Conservation (phyloP, 2,113 vertebrate genomes). For the Channa argus region DNA sequence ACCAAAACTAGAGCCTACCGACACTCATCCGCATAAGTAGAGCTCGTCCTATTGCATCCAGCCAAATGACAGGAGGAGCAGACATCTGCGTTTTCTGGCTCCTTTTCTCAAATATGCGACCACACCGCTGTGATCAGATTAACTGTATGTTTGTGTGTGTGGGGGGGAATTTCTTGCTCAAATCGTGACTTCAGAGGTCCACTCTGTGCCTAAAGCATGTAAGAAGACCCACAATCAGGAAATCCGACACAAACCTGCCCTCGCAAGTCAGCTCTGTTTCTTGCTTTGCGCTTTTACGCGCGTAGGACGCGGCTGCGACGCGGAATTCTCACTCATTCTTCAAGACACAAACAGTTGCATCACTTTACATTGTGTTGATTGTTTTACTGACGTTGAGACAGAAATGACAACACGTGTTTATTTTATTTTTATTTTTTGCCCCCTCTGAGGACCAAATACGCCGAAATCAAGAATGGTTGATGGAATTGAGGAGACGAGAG, state of each 20-base stretch:
- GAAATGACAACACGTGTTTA: no score
- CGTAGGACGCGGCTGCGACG: constrained; percentile 21
- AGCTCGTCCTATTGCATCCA: constrained; percentile 1
- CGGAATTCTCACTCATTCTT: not conserved
- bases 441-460: not conserved
- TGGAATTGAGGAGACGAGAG: constrained; percentile 25
- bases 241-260: constrained; percentile 9
- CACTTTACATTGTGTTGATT: no score
- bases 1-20: constrained; percentile 20
- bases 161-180: no score
- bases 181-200: constrained; percentile 1
- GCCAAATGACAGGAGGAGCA: not conserved
- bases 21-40: constrained; percentile 6
- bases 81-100: not conserved
- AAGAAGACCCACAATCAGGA: not conserved
- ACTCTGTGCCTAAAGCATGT: constrained; percentile 23
- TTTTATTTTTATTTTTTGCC: not conserved
- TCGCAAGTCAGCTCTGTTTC: constrained; percentile 8
- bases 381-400: no score
- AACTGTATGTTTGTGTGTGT: no score
- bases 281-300: constrained; percentile 71
- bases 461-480: constrained; percentile 6
- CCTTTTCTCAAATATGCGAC: not conserved
- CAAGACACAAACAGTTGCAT: not conserved
- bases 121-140: not conserved